Evolutionary conservation across 2,797 vertebrate species (phyloP).

Genomic region (Chelmon rostratus): DNA sequence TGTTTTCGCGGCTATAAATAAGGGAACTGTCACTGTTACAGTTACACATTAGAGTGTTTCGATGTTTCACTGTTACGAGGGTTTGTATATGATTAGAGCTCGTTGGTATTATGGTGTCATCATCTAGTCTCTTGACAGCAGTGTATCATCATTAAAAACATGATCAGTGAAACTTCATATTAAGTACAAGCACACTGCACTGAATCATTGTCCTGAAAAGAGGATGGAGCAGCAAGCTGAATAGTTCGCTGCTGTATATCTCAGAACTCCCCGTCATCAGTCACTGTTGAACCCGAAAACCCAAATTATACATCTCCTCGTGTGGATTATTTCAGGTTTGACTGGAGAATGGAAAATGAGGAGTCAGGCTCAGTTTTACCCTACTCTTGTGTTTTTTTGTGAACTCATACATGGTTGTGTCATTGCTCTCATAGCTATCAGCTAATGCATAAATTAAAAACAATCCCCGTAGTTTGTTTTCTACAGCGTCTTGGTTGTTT

Average conservation of each 20-base stretch:
- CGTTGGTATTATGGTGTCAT: not conserved
- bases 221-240: not conserved
- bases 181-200: not conserved
- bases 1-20: constrained; percentile 2
- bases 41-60: not conserved
- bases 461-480: not conserved
- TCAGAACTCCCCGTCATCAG: not conserved
- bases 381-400: not conserved
- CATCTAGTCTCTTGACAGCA: constrained; percentile 1
- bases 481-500: not conserved
- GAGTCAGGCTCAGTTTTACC: not conserved
- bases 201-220: not conserved
- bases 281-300: not conserved
- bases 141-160: not conserved
- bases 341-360: not conserved
- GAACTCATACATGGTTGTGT: not conserved
- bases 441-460: not conserved
- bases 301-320: constrained; percentile 3
- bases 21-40: not conserved
- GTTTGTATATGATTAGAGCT: constrained; percentile 2
- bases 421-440: not conserved
- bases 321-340: constrained; percentile 12
- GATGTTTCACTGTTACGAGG: no score
- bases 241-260: not conserved
- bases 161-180: constrained; percentile 22